Conservation (phyloP, 2,113 vertebrate genomes). For the Passer domesticus region DNA sequence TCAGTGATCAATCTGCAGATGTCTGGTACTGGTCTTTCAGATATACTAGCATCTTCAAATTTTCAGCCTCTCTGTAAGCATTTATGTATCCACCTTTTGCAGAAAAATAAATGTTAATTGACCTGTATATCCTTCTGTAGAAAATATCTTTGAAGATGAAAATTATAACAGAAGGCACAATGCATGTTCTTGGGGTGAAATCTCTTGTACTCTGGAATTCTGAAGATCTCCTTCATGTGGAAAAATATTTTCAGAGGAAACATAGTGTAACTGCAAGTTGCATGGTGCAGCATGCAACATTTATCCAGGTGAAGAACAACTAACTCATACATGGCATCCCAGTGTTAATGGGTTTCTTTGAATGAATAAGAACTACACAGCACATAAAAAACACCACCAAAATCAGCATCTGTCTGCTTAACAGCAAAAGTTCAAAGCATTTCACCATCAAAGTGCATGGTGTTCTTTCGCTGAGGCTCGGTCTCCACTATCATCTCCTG, state of each 20-base stretch:
- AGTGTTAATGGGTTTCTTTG: not conserved
- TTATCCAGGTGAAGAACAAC: not conserved
- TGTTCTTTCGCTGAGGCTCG: not conserved
- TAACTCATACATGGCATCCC: not conserved
- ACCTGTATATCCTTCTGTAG: not conserved
- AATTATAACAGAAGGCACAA: not conserved
- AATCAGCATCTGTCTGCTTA: conserved; percentile 47
- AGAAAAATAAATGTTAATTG: not conserved
- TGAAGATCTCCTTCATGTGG: not conserved
- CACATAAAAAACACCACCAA: not conserved
- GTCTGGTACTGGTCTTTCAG: not conserved
- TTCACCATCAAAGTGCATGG: conserved; percentile 3
- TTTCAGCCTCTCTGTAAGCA: not conserved
- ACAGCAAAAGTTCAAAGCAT: conserved; percentile 9
- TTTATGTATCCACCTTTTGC: not conserved
- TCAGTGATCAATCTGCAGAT: not conserved
- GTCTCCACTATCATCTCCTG: conserved; percentile 3
- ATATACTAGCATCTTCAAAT: not conserved
- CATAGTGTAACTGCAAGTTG: not conserved
- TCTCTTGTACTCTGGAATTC: not conserved
- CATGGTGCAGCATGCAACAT: not conserved
- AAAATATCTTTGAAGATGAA: not conserved
- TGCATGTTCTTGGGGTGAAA: not conserved
- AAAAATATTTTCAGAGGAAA: not conserved
- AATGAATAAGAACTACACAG: not conserved